Percentiles rank a stretch among this genome's conserved stretches.
phyloP scores from a whole-genome alignment of 1,140 invertebrate genomes.

The Brachionus rotundiformis region DNA sequence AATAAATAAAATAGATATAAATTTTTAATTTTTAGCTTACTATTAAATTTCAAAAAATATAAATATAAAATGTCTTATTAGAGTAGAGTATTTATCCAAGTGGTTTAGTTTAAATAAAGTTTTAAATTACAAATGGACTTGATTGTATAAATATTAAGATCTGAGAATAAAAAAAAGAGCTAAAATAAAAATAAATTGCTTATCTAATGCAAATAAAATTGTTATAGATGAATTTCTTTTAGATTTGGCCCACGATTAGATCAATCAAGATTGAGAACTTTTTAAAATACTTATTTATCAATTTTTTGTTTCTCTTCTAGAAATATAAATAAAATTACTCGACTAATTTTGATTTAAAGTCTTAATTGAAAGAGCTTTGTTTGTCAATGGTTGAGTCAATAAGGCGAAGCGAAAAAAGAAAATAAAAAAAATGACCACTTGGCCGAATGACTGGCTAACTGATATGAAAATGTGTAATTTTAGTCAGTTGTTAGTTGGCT shows the following conservation, averaged over 20 bases:
- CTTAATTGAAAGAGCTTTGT: too few species aligned
- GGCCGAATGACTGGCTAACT: background rate
- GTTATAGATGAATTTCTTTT: background rate
- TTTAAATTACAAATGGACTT: background rate
- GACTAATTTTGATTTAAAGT: too few species aligned
- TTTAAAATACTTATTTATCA: background rate
- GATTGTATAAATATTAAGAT: background rate
- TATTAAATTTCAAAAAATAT: too few species aligned
- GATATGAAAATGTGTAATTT: background rate
- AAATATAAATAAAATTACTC: background rate
- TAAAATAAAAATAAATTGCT: background rate
- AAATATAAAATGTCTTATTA: too few species aligned
- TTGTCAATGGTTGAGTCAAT: too few species aligned
- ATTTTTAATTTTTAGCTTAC: too few species aligned
- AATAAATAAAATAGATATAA: too few species aligned
- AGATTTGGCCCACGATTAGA: background rate
- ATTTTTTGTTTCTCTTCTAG: background rate
- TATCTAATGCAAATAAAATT: background rate
- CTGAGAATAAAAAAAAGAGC: too few species aligned
- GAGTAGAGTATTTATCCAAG: too few species aligned
- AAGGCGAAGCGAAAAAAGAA: too few species aligned
- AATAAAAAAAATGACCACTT: too few species aligned
- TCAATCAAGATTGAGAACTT: background rate
- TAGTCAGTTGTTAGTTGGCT: background rate
- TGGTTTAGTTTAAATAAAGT: too few species aligned